phyloP scores from a whole-genome alignment of 2,113 vertebrate genomes.

The Elaphurus davidianus region DNA sequence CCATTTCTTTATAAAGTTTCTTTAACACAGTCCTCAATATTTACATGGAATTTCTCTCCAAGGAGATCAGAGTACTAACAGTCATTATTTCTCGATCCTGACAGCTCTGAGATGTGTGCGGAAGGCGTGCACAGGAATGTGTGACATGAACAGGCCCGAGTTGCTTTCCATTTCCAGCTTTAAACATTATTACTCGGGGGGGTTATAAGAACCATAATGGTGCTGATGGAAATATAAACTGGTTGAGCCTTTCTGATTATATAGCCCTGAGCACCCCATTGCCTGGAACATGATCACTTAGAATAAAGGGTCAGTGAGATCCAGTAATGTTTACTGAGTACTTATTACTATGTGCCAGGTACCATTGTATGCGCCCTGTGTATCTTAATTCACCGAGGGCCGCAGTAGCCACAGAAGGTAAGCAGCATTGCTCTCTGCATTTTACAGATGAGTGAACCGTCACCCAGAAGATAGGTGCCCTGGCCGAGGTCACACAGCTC shows the following conservation, averaged over 20 bases:
- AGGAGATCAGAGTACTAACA: background rate
- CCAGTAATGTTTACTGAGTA: rapidly evolving
- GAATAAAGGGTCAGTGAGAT: background rate
- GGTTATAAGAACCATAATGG: rapidly evolving
- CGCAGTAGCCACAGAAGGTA: too few relatives aligned
- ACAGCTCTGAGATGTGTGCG: too few relatives aligned
- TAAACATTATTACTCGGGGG: background rate
- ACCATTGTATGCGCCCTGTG: background rate
- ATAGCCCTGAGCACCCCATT: background rate
- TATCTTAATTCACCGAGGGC: background rate
- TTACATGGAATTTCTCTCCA: background rate
- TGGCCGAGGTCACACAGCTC: background rate
- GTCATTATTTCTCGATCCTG: background rate
- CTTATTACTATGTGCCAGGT: background rate
- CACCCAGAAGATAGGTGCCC: background rate
- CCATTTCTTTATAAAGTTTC: background rate
- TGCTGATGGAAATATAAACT: background rate
- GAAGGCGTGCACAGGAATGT: rapidly evolving
- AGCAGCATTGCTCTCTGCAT: rapidly evolving
- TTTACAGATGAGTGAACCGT: background rate
- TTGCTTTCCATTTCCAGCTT: background rate
- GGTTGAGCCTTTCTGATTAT: background rate
- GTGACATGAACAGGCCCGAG: background rate
- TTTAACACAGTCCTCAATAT: background rate
- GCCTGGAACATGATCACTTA: background rate